Evolutionary conservation across 2,888 invertebrate species (phyloP).

Genomic region (Mesoligia furuncula): DNA sequence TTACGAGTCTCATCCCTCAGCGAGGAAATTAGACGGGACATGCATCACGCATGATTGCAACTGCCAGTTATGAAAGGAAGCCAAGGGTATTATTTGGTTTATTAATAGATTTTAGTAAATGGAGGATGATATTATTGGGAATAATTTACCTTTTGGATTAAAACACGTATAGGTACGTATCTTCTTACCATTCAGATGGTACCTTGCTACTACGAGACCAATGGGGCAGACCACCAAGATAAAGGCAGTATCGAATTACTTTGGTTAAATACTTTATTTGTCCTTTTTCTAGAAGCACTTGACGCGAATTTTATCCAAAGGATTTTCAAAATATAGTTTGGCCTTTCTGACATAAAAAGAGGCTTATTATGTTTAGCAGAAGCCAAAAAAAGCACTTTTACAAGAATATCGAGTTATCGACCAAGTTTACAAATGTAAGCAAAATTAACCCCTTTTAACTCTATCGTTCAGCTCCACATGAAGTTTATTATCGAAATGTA

Average conservation of each 20-base stretch:
- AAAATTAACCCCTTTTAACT: slow-evolving; percentile 1
- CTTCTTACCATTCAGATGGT: no score
- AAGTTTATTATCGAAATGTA: slow-evolving; percentile 41
- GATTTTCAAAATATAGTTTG: neutral
- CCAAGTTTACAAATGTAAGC: neutral
- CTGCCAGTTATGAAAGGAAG: slow-evolving; percentile 49
- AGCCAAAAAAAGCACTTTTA: neutral
- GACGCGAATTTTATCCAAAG: neutral
- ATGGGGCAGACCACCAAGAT: neutral
- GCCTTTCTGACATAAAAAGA: neutral
- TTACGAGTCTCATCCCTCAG: slow-evolving; percentile 68
- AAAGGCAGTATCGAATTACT: neutral
- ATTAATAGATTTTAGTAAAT: slow-evolving; percentile 35
- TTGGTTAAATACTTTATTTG: neutral
- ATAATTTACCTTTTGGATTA: neutral
- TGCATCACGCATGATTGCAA: slow-evolving; percentile 63
- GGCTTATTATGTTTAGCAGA: neutral
- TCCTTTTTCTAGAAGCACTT: neutral
- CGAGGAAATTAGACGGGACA: slow-evolving; percentile 70
- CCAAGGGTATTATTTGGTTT: slow-evolving; percentile 19
- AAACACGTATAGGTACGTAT: neutral
- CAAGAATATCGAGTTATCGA: neutral
- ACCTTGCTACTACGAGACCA: neutral
- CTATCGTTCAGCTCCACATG: slow-evolving; percentile 1
- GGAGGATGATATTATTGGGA: neutral